These are phyloP conservation scores for Sterna hirundo DNA, from an alignment of 2,113 vertebrate species.

Conservation along the genomic window DNA sequence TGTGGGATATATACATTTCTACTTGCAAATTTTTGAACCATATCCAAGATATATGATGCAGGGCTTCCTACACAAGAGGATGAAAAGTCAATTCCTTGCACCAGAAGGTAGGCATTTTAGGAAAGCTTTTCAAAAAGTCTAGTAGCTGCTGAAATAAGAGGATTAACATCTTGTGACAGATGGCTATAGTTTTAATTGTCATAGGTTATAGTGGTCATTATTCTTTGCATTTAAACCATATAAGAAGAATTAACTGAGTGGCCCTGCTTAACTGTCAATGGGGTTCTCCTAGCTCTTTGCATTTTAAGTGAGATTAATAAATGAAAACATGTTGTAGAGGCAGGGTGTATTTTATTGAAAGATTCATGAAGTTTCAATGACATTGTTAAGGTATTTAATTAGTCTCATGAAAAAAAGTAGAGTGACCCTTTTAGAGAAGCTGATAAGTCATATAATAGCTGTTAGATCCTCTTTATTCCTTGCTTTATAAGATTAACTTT, in stretches of 20 bases:
- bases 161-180: constrained; percentile 72
- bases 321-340: constrained; percentile 80
- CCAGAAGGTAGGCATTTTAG: constrained; percentile 23
- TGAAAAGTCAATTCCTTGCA: not conserved
- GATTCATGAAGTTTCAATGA: constrained; percentile 84
- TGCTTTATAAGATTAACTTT: constrained; percentile 91
- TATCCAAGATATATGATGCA: not conserved
- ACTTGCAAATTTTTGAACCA: not conserved
- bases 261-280: constrained; percentile 72
- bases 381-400: constrained; percentile 91
- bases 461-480: constrained; percentile 83
- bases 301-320: constrained; percentile 93
- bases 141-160: constrained; percentile 65
- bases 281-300: constrained; percentile 78
- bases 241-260: constrained; percentile 74
- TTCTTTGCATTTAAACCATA: constrained; percentile 69
- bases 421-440: constrained; percentile 86
- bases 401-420: constrained; percentile 82
- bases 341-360: constrained; percentile 81
- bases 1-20: not conserved
- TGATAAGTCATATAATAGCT: constrained; percentile 85
- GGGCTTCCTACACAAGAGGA: not conserved
- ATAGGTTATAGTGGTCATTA: constrained; percentile 68
- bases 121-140: not conserved
- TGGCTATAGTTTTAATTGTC: constrained; percentile 71